Percentiles rank a stretch among this genome's conserved stretches.
phyloP scores from a whole-genome alignment of 64 coral and sea anemone species.

The Stylophora pistillata region DNA sequence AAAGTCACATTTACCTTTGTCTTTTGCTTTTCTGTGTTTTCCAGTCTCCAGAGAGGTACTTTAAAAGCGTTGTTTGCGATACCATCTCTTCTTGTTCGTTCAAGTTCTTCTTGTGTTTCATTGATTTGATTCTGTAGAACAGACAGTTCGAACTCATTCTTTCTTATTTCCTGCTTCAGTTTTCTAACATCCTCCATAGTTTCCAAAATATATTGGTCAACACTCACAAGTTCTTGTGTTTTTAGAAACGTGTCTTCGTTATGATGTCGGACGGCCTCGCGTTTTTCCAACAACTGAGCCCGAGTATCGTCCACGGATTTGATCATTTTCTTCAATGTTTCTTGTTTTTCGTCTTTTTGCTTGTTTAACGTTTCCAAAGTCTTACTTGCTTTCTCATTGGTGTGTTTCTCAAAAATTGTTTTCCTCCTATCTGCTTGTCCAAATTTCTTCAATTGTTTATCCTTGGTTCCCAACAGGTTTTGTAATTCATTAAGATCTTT shows the following conservation, averaged over 20 bases:
- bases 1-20: slow-evolving; percentile 60
- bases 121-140: slow-evolving; percentile 73
- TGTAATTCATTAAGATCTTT: slow-evolving; percentile 50
- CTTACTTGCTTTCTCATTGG: slow-evolving; percentile 64
- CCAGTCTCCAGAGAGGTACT: slow-evolving; percentile 51
- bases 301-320: slow-evolving; percentile 30
- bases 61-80: slow-evolving; percentile 27
- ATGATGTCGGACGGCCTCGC: slow-evolving; percentile 37
- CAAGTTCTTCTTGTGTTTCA: slow-evolving; percentile 71
- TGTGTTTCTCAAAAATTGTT: slow-evolving; percentile 37
- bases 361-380: slow-evolving; percentile 28
- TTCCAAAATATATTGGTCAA: slow-evolving; percentile 67
- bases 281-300: slow-evolving; percentile 25
- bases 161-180: slow-evolving; percentile 45
- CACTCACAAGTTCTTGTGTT: slow-evolving; percentile 61
- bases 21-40: slow-evolving; percentile 16
- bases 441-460: not conserved
- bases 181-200: slow-evolving; percentile 64
- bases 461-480: slow-evolving; percentile 33
- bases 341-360: slow-evolving; percentile 72
- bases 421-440: slow-evolving; percentile 1
- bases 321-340: slow-evolving; percentile 43
- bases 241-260: slow-evolving; percentile 47
- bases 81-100: slow-evolving; percentile 59
- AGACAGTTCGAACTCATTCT: slow-evolving; percentile 84